Conservation (phyloP, 2,888 invertebrate genomes). For the Drosophila histrio region DNA sequence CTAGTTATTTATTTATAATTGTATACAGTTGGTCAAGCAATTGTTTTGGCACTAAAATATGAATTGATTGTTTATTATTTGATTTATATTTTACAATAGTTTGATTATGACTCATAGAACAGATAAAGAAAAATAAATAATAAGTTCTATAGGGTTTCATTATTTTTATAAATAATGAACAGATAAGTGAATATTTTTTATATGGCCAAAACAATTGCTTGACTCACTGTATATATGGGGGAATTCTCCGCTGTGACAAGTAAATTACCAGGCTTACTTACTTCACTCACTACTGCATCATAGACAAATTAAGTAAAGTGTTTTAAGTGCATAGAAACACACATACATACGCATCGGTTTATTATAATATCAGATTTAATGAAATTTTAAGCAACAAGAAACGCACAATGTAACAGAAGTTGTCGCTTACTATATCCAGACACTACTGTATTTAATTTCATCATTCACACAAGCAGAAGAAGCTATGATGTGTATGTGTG, state of each 20-base stretch:
- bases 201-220: neutral
- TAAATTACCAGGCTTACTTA: constrained; percentile 50
- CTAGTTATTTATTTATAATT: too few species aligned
- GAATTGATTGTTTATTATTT: too few species aligned
- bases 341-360: constrained; percentile 6
- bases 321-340: constrained; percentile 33
- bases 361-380: constrained; percentile 6
- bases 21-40: too few species aligned
- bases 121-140: too few species aligned
- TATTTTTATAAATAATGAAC: too few species aligned
- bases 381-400: too few species aligned
- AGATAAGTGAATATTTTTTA: neutral
- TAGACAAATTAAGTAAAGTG: constrained; percentile 62
- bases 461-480: neutral
- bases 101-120: too few species aligned
- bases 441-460: constrained; percentile 1
- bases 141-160: too few species aligned
- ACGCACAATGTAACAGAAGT: too few species aligned
- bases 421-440: too few species aligned
- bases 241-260: constrained; percentile 47
- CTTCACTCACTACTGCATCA: constrained; percentile 43
- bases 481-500: neutral
- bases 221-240: neutral
- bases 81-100: too few species aligned
- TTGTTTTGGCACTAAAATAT: too few species aligned